phyloP scores from a whole-genome alignment of 53 echinoderm and acorn worm genomes.

The Astropecten irregularis region DNA sequence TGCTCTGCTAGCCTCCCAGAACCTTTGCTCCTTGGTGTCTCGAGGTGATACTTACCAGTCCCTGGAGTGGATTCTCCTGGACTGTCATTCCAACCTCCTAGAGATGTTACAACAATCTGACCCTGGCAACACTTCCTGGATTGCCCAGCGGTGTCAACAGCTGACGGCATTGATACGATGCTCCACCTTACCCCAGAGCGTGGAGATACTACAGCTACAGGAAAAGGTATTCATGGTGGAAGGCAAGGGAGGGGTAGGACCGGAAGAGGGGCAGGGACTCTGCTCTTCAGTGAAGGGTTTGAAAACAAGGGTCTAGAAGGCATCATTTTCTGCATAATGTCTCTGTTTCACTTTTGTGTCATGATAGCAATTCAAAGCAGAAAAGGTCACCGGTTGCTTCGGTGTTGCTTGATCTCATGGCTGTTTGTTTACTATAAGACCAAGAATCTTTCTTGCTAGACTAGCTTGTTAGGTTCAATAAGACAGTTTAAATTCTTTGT shows the following conservation, averaged over 20 bases:
- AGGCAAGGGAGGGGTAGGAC: no score
- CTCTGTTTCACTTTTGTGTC: no score
- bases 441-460: no score
- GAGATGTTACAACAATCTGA: conserved; percentile 75
- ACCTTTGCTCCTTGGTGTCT: conserved; percentile 75
- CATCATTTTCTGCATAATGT: no score
- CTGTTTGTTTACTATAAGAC: no score
- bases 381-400: no score
- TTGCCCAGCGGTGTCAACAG: conserved; percentile 82
- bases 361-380: no score
- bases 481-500: no score
- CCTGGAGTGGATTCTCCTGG: conserved; percentile 87
- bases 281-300: neutral
- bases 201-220: conserved; percentile 74
- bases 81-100: conserved; percentile 81
- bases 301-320: no score
- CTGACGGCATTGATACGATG: conserved; percentile 76
- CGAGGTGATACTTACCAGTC: conserved; percentile 93
- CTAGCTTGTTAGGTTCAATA: no score
- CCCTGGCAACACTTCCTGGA: conserved; percentile 70
- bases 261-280: no score
- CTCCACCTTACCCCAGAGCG: conserved; percentile 82
- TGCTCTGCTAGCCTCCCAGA: conserved; percentile 77
- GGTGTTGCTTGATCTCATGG: no score
- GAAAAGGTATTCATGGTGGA: conserved; percentile 75